Conservation (phyloP, 2,797 vertebrate species). For the Alauda arvensis region DNA sequence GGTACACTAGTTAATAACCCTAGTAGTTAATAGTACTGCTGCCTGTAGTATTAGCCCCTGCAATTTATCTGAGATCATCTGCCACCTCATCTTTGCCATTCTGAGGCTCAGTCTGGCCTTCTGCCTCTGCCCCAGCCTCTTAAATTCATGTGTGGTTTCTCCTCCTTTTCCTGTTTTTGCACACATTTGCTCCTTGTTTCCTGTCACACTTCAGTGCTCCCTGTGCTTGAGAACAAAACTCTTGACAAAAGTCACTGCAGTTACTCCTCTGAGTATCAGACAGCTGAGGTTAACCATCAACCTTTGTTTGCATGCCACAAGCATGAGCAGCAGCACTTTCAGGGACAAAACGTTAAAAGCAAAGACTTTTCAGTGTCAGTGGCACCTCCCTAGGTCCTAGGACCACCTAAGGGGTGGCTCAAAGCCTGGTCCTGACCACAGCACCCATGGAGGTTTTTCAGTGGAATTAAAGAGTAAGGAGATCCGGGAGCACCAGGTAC, state of each 20-base stretch:
- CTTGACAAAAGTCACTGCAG: background rate
- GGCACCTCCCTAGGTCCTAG: background rate
- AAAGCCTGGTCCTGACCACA: background rate
- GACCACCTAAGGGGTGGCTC: background rate
- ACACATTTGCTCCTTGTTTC: background rate
- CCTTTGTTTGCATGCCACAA: background rate
- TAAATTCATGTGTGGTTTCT: background rate
- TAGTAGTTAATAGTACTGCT: background rate
- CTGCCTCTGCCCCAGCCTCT: background rate
- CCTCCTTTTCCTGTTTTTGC: conserved; percentile 44
- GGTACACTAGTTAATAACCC: background rate
- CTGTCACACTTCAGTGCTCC: background rate
- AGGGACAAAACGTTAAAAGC: background rate
- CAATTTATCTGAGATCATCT: background rate
- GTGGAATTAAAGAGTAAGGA: background rate
- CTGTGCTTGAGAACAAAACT: background rate
- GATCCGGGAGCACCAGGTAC: background rate
- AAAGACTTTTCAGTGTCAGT: background rate
- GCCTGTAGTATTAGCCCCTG: background rate
- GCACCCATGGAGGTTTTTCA: background rate
- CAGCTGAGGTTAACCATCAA: conserved; percentile 27
- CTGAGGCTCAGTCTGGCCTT: background rate
- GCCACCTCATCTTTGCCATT: background rate
- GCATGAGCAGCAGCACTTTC: background rate
- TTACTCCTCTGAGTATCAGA: background rate